Evolutionary conservation across 2,888 invertebrate species (phyloP).

Genomic region (Prenolepis imparis): DNA sequence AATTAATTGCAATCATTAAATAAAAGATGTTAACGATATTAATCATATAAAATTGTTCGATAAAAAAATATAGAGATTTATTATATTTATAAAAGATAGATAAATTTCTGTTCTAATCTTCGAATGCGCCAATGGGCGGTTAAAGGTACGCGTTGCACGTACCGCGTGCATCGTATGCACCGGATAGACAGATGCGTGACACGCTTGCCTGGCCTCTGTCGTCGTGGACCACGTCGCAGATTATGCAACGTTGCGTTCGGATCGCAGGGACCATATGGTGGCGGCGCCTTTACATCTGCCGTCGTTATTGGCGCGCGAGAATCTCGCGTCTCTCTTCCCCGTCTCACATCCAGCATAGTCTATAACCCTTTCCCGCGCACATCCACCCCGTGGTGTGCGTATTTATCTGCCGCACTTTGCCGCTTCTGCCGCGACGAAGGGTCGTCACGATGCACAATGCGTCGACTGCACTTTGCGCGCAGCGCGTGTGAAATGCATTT

Average conservation of each 20-base stretch:
- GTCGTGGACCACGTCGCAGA: conserved; percentile 68
- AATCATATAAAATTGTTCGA: background rate
- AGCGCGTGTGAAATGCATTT: conserved; percentile 23
- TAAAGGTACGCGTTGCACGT: conserved; percentile 55
- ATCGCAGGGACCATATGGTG: conserved; percentile 79
- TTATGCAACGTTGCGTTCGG: conserved; percentile 80
- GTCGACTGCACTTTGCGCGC: conserved; percentile 25
- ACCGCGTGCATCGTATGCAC: conserved; percentile 36
- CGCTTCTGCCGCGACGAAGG: conserved; percentile 65
- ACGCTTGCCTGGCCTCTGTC: conserved; percentile 76
- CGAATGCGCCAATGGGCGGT: conserved; percentile 1
- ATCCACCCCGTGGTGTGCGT: conserved; percentile 59
- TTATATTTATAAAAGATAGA: conserved; percentile 16
- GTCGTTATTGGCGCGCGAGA: conserved; percentile 76
- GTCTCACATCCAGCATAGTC: conserved; percentile 53
- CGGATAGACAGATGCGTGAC: conserved; percentile 83
- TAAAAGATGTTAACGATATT: background rate
- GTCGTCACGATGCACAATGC: conserved; percentile 53
- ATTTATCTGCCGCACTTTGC: conserved; percentile 64
- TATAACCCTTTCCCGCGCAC: conserved; percentile 63
- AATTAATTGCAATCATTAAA: background rate
- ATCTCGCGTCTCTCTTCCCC: conserved; percentile 60
- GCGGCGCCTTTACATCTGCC: conserved; percentile 83
- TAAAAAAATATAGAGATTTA: conserved; percentile 58
- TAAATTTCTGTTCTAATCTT: conserved; percentile 31